phyloP scores from a whole-genome alignment of 2,113 vertebrate species.

The Vulpes lagopus region DNA sequence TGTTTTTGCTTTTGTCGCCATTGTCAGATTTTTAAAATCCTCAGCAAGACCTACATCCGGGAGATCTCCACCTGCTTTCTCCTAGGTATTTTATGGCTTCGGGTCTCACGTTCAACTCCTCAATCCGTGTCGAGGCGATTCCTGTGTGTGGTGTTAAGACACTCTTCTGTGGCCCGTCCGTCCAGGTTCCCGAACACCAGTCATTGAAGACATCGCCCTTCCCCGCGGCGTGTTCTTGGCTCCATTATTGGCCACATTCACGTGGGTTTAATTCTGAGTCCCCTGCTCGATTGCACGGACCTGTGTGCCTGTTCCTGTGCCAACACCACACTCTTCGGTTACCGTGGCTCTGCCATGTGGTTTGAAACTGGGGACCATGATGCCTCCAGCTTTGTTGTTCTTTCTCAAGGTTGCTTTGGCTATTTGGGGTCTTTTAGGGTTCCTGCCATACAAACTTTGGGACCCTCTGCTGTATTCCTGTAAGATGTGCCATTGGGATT shows the following conservation, averaged over 20 bases:
- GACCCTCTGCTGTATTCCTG: background rate
- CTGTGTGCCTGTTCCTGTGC: background rate
- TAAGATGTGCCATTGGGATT: background rate
- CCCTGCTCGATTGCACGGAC: too few species aligned
- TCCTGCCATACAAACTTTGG: background rate
- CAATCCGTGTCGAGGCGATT: too few species aligned
- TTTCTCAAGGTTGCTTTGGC: background rate
- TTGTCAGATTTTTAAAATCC: background rate
- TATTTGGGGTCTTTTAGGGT: background rate
- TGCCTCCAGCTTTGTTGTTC: too few species aligned
- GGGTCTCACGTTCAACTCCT: background rate
- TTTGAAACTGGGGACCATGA: background rate
- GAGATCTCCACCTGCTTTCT: background rate
- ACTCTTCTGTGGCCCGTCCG: too few species aligned
- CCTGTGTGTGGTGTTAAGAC: background rate
- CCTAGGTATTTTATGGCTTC: background rate
- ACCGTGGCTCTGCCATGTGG: background rate
- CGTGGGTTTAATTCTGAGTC: background rate
- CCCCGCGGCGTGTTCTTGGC: too few species aligned
- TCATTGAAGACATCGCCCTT: background rate
- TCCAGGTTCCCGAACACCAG: background rate
- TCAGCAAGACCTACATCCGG: background rate
- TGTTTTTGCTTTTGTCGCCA: background rate
- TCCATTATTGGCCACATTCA: background rate
- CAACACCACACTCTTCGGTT: background rate